These are phyloP conservation scores for Odocoileus virginianus DNA, from an alignment of 2,113 vertebrate genomes.

Conservation along the genomic window DNA sequence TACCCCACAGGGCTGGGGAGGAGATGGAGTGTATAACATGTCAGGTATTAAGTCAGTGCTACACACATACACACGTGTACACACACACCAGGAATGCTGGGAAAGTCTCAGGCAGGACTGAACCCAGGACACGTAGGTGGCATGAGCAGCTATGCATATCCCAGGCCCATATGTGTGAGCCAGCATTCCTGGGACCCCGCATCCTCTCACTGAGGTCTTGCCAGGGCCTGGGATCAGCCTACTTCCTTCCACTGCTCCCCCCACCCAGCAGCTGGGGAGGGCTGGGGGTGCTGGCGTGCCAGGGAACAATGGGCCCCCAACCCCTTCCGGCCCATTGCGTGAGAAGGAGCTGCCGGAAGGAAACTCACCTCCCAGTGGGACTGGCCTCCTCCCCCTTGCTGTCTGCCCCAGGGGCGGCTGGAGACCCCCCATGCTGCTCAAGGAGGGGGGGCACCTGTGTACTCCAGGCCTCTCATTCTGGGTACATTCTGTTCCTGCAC, in stretches of 20 bases:
- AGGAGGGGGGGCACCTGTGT: neutral
- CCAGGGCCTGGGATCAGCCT: slow-evolving; percentile 31
- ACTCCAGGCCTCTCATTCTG: neutral
- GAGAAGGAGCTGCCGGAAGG: slow-evolving; percentile 70
- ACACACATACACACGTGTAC: neutral
- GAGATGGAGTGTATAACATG: neutral
- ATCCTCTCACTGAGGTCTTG: neutral
- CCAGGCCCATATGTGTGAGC: neutral
- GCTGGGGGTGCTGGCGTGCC: slow-evolving; percentile 56
- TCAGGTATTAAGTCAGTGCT: neutral
- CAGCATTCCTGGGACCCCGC: neutral
- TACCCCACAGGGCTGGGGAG: neutral
- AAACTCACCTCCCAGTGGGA: slow-evolving; percentile 50
- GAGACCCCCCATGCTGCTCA: neutral
- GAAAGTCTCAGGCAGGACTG: neutral
- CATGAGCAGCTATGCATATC: neutral
- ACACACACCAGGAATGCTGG: neutral
- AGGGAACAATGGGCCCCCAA: slow-evolving; percentile 70
- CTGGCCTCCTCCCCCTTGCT: neutral
- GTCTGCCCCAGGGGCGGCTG: neutral
- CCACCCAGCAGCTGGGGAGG: neutral
- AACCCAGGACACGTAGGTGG: neutral
- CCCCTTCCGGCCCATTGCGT: slow-evolving; percentile 60
- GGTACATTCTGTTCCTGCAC: neutral
- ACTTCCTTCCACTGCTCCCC: slow-evolving; percentile 49